Percentiles rank a stretch among this genome's conserved stretches.
Evolutionary conservation across 2,888 invertebrate genomes (phyloP).

Genomic region (Cryptus viduatorius): DNA sequence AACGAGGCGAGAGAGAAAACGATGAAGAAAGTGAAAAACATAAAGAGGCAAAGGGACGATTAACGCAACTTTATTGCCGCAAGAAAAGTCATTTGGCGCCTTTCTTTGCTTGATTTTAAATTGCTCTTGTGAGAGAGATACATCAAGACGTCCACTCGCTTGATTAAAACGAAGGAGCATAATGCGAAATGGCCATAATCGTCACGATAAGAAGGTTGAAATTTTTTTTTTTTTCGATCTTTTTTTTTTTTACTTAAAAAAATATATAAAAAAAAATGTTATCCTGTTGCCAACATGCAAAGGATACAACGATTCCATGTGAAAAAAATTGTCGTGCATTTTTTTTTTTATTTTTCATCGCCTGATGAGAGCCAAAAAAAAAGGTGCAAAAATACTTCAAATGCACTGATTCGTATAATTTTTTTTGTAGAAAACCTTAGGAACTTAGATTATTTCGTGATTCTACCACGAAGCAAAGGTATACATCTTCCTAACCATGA

Average conservation of each 20-base stretch:
- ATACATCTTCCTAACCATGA: no score
- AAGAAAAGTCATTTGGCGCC: conserved; percentile 64
- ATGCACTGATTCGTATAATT: no score
- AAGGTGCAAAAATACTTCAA: no score
- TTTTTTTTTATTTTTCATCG: no score
- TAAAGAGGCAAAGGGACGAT: conserved; percentile 51
- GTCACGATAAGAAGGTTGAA: not conserved
- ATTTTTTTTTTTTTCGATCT: not conserved
- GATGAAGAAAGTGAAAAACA: conserved; percentile 58
- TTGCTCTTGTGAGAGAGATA: conserved; percentile 47
- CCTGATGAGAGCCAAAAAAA: no score
- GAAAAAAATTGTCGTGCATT: no score
- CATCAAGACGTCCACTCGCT: conserved; percentile 64
- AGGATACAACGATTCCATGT: no score
- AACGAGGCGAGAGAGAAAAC: conserved; percentile 28
- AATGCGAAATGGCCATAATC: not conserved
- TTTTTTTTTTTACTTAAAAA: not conserved
- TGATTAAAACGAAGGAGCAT: conserved; percentile 59
- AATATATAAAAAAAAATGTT: not conserved
- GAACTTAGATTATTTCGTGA: no score
- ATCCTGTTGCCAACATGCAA: no score
- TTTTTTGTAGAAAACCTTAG: no score
- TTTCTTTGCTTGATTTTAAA: conserved; percentile 62
- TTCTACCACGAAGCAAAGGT: no score
- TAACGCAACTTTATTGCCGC: conserved; percentile 66